A percentile compares a stretch with the other conserved stretches of the same genome.
Evolutionary conservation across 2,797 vertebrate genomes (phyloP).

Genomic region (Ctenopoma multispine): DNA sequence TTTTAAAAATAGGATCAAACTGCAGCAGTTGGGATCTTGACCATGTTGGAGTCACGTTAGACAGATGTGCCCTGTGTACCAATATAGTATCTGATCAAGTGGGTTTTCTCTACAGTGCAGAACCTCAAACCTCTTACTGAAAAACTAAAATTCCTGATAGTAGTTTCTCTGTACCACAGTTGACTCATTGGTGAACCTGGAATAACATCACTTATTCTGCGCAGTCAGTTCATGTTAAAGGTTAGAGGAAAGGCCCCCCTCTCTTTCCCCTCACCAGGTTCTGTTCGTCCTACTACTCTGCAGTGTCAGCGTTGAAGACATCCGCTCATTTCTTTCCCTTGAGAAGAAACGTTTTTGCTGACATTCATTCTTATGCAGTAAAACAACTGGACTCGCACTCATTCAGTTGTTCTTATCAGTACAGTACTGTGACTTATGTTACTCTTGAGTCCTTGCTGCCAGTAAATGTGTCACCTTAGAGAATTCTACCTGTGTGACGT

Average conservation of each 20-base stretch:
- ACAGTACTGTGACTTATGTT: neutral
- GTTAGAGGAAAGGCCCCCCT: slow-evolving; percentile 41
- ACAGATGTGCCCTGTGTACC: neutral
- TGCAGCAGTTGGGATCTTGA: slow-evolving; percentile 5
- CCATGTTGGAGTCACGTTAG: neutral
- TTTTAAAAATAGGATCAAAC: slow-evolving; percentile 47
- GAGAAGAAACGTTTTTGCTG: slow-evolving; percentile 22
- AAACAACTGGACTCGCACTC: neutral
- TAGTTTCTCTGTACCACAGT: neutral
- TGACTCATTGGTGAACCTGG: neutral
- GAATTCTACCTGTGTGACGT: neutral
- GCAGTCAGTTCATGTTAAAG: slow-evolving; percentile 26
- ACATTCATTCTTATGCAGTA: slow-evolving; percentile 3
- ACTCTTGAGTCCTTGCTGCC: too few species aligned
- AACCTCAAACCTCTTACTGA: neutral
- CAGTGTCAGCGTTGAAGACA: slow-evolving; percentile 26
- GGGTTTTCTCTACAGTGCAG: too few species aligned
- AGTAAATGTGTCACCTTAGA: too few species aligned
- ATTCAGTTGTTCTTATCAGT: neutral
- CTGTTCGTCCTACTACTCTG: slow-evolving; percentile 45
- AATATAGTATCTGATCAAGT: too few species aligned
- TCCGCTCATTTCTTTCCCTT: slow-evolving; percentile 32
- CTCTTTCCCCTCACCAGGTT: neutral
- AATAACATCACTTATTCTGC: slow-evolving; percentile 37
- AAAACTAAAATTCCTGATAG: neutral